Evolutionary conservation across 2,113 vertebrate genomes (phyloP).

Genomic region (Pandion haliaetus): DNA sequence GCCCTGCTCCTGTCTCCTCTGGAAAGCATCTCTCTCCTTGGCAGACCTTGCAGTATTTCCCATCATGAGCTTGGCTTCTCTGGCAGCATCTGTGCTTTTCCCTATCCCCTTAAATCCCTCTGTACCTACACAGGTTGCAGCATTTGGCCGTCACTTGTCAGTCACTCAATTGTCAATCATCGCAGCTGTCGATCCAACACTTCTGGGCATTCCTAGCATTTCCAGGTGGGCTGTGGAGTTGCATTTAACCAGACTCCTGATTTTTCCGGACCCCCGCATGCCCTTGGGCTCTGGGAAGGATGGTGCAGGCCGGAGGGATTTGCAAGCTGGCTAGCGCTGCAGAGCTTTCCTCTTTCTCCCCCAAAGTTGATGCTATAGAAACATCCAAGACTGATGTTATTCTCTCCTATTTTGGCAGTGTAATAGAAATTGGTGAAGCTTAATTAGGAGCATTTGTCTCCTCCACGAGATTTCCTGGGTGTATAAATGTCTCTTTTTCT

Average conservation of each 20-base stretch:
- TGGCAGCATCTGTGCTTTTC: neutral
- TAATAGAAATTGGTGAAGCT: neutral
- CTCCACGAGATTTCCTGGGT: neutral
- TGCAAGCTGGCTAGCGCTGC: neutral
- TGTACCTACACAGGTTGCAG: neutral
- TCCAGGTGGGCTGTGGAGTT: neutral
- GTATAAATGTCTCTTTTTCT: neutral
- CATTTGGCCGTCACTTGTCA: neutral
- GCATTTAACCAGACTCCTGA: neutral
- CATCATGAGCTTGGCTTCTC: fast-evolving
- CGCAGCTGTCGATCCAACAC: fast-evolving
- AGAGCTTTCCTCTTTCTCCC: neutral
- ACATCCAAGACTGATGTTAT: neutral
- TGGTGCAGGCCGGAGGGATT: neutral
- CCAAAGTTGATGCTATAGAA: neutral
- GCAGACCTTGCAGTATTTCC: neutral
- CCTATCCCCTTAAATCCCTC: neutral
- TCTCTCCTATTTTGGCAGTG: neutral
- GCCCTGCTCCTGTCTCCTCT: neutral
- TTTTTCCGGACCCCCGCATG: neutral
- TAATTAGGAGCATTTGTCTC: neutral
- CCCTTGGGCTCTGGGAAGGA: neutral
- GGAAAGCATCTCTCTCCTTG: neutral
- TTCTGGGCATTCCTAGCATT: neutral
- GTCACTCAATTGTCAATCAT: neutral